Evolutionary conservation across 2,113 vertebrate genomes (phyloP).

Genomic region (Podarcis cretensis): DNA sequence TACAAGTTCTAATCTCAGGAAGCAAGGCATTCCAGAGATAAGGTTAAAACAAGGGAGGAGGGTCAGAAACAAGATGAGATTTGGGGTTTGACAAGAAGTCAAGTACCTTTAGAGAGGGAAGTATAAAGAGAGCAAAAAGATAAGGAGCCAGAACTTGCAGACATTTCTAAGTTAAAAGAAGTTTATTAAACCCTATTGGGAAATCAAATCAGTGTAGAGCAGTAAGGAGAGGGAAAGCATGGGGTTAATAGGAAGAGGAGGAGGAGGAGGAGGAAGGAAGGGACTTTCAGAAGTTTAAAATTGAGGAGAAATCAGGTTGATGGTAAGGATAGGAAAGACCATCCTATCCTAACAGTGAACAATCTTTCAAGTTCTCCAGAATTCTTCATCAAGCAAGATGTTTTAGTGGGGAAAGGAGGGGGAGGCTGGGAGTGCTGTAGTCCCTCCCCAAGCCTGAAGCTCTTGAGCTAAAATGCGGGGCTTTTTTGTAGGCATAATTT

Average conservation of each 20-base stretch:
- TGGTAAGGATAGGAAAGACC: not conserved
- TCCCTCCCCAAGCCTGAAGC: too few relatives aligned
- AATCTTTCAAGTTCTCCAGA: too few relatives aligned
- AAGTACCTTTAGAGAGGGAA: not conserved
- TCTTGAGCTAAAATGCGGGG: too few relatives aligned
- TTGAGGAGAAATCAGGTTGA: not conserved
- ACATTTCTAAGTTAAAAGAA: not conserved
- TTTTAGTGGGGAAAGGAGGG: too few relatives aligned
- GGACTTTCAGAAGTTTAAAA: not conserved
- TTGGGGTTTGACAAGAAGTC: not conserved
- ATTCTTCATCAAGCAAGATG: too few relatives aligned
- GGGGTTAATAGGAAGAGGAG: not conserved
- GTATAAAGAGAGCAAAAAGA: not conserved
- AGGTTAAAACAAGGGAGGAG: not conserved
- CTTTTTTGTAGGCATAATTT: too few relatives aligned
- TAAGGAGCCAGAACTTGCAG: not conserved
- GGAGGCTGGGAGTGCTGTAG: too few relatives aligned
- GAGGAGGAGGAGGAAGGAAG: not conserved
- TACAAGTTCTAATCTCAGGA: not conserved
- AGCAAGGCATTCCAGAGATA: not conserved
- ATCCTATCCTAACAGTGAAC: not conserved
- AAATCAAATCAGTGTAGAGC: not conserved
- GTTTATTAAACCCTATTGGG: not conserved
- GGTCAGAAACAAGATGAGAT: not conserved
- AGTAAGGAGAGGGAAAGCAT: not conserved